phyloP scores from a whole-genome alignment of 2,888 invertebrate genomes.

The Heliconius ethilla region DNA sequence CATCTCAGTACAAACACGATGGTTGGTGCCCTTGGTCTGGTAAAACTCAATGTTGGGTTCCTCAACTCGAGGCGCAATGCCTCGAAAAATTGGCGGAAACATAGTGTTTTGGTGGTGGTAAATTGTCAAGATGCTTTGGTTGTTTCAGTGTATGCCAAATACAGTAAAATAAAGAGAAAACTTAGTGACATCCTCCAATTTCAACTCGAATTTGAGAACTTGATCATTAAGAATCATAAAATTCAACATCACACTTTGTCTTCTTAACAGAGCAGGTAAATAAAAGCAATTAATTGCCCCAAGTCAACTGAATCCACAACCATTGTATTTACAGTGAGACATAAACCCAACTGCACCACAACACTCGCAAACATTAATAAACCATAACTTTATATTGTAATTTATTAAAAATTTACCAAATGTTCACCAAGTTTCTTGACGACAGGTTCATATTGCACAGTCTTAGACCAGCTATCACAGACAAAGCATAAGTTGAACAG shows the following conservation, averaged over 20 bases:
- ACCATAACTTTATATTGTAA: neutral
- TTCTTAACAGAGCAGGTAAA: neutral
- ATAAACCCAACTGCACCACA: neutral
- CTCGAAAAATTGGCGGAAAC: neutral
- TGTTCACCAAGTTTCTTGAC: slow-evolving; percentile 97
- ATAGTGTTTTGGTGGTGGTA: too few species aligned
- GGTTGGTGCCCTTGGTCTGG: too few species aligned
- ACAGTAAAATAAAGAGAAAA: neutral
- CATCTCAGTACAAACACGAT: neutral
- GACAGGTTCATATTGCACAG: slow-evolving; percentile 96
- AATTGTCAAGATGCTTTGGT: too few species aligned
- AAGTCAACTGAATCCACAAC: neutral
- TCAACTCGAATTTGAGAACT: neutral
- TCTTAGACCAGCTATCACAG: slow-evolving; percentile 93
- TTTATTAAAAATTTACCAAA: slow-evolving; percentile 80
- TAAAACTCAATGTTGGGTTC: too few species aligned
- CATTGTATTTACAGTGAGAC: neutral
- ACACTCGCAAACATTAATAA: neutral
- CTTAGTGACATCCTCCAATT: too few species aligned
- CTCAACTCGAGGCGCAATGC: neutral
- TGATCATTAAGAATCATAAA: neutral
- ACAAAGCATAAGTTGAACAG: slow-evolving; percentile 98
- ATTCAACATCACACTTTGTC: neutral
- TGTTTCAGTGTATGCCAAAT: neutral
- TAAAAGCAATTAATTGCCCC: neutral